These are phyloP conservation scores for Fopius arisanus DNA, from an alignment of 1,140 invertebrate genomes.

Conservation along the genomic window DNA sequence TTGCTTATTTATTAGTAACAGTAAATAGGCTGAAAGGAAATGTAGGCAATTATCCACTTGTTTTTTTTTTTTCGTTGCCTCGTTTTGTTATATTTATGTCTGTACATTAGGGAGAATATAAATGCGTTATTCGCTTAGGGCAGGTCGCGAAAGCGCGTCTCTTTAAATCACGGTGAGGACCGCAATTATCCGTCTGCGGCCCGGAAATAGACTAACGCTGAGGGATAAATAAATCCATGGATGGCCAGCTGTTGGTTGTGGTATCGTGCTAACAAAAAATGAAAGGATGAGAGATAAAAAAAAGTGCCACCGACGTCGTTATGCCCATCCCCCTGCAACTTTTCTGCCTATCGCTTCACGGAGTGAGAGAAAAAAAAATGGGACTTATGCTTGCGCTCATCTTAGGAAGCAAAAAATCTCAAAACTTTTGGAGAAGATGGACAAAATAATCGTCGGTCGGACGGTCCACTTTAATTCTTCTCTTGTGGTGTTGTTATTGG, in stretches of 20 bases:
- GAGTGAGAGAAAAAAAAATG: neutral
- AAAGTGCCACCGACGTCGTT: neutral
- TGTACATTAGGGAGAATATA: neutral
- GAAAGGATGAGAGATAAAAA: no score
- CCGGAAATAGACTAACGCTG: slow-evolving; percentile 46
- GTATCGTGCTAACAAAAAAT: neutral
- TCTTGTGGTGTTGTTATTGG: no score
- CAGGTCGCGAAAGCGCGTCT: slow-evolving; percentile 41
- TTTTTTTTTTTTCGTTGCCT: neutral
- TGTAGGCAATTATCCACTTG: no score
- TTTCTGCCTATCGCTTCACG: neutral
- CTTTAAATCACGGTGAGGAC: slow-evolving; percentile 44
- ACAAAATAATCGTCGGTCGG: no score
- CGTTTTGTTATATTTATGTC: neutral
- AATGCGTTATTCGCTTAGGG: slow-evolving; percentile 34
- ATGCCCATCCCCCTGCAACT: neutral
- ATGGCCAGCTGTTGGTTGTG: slow-evolving; percentile 32
- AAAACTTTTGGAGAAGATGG: no score
- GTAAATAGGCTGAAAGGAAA: no score
- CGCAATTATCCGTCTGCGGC: slow-evolving; percentile 40
- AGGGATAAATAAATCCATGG: slow-evolving; percentile 46
- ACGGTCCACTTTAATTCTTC: no score
- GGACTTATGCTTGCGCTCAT: no score
- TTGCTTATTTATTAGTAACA: no score
- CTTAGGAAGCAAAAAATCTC: no score